Evolutionary conservation across 2,113 vertebrate genomes (phyloP), one percentile per base, ranked within the genome.

Genomic region (Carassius auratus): DNA sequence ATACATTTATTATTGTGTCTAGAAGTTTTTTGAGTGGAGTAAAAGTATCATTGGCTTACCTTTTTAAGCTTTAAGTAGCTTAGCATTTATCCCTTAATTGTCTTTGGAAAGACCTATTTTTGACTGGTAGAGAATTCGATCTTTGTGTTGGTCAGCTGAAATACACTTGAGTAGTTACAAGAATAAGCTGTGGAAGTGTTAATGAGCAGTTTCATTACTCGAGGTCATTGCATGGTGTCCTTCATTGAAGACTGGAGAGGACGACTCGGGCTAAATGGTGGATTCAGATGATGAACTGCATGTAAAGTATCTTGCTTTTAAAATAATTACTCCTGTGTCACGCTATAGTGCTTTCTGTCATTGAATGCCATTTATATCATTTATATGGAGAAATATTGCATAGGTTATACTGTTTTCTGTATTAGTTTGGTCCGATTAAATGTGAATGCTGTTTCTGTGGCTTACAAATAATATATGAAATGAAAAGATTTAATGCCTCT

Each of bases 271-370:
- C 33, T 30, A 26, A 68, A 86, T 89, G 88, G 85, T 77, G 10
- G 66, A 83, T 62, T 66, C 36, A 4, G 75, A 21, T 13, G 48
- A 68, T 21, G 71, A 26, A 80, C 14, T 8, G 17, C 81, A 86
- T 84, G 88, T 87, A 87, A 87, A 84, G 85, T 87, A 88, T 90
- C 87, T 88, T 17, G 68, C 90, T 88, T 88, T 66, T 45, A 52
- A 50, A 48, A 88, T 45, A 87, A 89, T 83, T 77, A 87, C 89
- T 85, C 55, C 74, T 78, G 42, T 57, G 86, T 81, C 86, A 48
- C 50, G 50, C 50, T 45, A 14, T 36, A 0, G 19, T 8, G 5
- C 7, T 45, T 19, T 15, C 73, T 21, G 48, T 76, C 13, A 30
- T 76, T 52, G 26, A 76, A 26, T 55, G 71, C 10, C 21, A n/a